A percentile compares a stretch with the other conserved stretches of the same genome.
Evolutionary conservation across 2,888 invertebrate genomes (phyloP).

Genomic region (Temnothorax ravouxi): DNA sequence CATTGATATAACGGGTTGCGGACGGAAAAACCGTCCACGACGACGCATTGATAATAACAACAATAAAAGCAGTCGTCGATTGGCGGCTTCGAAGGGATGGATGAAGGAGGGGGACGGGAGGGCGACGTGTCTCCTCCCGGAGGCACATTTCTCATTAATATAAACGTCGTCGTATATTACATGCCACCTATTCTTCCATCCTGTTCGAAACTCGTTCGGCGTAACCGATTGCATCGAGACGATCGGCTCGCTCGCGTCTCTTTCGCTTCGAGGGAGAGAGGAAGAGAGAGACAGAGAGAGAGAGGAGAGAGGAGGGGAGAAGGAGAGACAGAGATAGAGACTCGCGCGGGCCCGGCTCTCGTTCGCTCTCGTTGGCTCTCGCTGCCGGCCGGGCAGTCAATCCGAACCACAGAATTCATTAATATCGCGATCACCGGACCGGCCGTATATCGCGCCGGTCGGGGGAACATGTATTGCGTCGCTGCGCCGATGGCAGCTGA

Average conservation of each 20-base stretch:
- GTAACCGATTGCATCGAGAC: constrained; percentile 58
- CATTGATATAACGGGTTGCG: constrained; percentile 56
- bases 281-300: no score
- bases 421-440: constrained; percentile 61
- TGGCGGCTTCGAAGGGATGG: constrained; percentile 56
- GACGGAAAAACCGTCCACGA: constrained; percentile 39
- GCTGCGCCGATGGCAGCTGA: constrained; percentile 52
- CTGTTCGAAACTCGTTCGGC: constrained; percentile 61
- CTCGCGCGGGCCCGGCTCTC: not conserved
- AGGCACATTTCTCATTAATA: constrained; percentile 79
- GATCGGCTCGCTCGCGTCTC: constrained; percentile 38
- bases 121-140: constrained; percentile 70
- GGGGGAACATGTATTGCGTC: constrained; percentile 48
- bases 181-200: constrained; percentile 61
- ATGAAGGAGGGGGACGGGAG: constrained; percentile 6
- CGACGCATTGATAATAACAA: constrained; percentile 62
- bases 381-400: constrained; percentile 51
- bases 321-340: not conserved
- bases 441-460: constrained; percentile 38
- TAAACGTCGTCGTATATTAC: constrained; percentile 80
- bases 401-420: constrained; percentile 63
- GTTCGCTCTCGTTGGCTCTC: not conserved
- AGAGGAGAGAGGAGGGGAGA: not conserved
- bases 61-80: constrained; percentile 60
- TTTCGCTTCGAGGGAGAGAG: constrained; percentile 5